Evolutionary conservation across 2,113 vertebrate genomes (phyloP).

Genomic region (Poecile atricapillus): DNA sequence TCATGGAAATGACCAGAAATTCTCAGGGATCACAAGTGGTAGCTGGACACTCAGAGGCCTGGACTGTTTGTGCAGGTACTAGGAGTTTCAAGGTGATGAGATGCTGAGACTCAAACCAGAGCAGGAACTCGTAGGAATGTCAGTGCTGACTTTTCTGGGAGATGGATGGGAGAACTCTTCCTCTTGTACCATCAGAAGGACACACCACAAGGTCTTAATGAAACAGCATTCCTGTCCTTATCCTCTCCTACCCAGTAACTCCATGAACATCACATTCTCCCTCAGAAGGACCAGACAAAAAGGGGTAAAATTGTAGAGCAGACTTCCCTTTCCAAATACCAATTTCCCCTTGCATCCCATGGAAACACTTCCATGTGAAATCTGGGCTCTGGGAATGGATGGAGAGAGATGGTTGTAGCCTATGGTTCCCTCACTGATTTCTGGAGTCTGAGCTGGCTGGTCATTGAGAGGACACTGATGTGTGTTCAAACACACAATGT

Average conservation of each 20-base stretch:
- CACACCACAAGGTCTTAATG: background rate
- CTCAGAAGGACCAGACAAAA: background rate
- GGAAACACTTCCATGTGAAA: background rate
- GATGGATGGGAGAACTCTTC: background rate
- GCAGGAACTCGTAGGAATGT: background rate
- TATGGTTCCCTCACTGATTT: background rate
- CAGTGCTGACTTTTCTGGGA: background rate
- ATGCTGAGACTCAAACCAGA: background rate
- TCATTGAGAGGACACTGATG: background rate
- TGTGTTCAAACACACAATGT: background rate
- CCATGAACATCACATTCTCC: background rate
- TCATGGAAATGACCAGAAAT: background rate
- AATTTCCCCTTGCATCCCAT: background rate
- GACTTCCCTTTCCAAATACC: background rate
- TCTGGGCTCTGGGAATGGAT: background rate
- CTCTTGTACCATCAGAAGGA: background rate
- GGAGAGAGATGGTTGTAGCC: background rate
- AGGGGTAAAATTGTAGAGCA: background rate
- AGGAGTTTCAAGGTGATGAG: background rate
- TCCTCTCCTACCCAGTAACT: background rate
- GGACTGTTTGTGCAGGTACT: background rate
- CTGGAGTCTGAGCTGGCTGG: background rate
- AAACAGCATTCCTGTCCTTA: background rate
- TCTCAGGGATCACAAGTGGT: background rate
- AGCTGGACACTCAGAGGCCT: background rate